phyloP scores from a whole-genome alignment of 2,797 vertebrate species.

The Xerus rutilus region DNA sequence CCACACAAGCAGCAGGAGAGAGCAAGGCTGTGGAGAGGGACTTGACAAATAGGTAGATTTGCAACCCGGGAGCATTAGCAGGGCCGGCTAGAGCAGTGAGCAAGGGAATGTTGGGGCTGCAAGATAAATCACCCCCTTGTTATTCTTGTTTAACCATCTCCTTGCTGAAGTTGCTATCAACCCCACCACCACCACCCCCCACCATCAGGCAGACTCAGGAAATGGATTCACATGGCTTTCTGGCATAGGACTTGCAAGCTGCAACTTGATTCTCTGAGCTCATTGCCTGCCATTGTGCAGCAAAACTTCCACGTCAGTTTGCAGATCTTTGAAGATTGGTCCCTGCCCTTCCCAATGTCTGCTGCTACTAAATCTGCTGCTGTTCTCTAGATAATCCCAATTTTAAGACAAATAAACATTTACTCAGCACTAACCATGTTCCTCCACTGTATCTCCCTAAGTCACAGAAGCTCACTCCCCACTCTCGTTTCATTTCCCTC shows the following conservation, averaged over 20 bases:
- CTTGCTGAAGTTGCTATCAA: slow-evolving; percentile 64
- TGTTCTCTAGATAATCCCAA: not conserved
- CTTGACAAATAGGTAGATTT: slow-evolving; percentile 93
- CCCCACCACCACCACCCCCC: not conserved
- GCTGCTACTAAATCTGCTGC: not conserved
- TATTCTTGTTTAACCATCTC: slow-evolving; percentile 90
- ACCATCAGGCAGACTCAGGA: not conserved
- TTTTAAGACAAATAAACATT: slow-evolving; percentile 56
- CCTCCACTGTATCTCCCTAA: not conserved
- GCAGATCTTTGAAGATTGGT: not conserved
- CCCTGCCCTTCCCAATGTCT: not conserved
- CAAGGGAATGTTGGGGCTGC: slow-evolving; percentile 76
- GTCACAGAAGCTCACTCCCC: not conserved
- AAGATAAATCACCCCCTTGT: slow-evolving; percentile 90
- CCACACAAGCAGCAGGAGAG: slow-evolving; percentile 88
- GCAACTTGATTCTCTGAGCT: slow-evolving; percentile 18
- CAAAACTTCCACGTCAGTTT: not conserved
- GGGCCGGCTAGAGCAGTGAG: slow-evolving; percentile 78
- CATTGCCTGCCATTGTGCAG: not conserved
- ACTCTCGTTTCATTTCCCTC: not conserved
- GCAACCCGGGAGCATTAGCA: slow-evolving; percentile 87
- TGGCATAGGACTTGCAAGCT: not conserved
- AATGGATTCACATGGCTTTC: not conserved
- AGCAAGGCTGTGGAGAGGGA: slow-evolving; percentile 90
- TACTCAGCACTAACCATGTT: not conserved